phyloP scores from a whole-genome alignment of 2,888 invertebrate genomes.

The Coleophora deauratella region DNA sequence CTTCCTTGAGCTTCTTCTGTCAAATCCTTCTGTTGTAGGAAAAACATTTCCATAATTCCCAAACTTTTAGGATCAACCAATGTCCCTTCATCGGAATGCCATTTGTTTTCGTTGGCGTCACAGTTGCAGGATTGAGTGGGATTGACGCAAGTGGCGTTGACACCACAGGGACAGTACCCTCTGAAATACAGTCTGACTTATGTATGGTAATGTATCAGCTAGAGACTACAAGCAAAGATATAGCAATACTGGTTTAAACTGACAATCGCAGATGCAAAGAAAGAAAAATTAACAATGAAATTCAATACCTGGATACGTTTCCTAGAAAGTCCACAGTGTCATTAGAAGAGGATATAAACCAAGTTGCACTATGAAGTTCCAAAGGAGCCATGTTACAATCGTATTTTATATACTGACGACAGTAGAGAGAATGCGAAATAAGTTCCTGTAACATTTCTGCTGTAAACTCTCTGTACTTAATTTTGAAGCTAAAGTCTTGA shows the following conservation, averaged over 20 bases:
- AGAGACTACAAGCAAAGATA: neutral
- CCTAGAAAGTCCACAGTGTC: constrained; percentile 89
- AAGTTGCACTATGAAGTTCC: constrained; percentile 89
- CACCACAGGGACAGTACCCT: constrained; percentile 83
- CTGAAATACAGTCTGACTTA: constrained; percentile 45
- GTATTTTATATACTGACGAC: constrained; percentile 91
- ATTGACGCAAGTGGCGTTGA: constrained; percentile 87
- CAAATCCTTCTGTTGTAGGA: constrained; percentile 88
- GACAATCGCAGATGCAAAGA: neutral
- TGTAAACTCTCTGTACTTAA: constrained; percentile 91
- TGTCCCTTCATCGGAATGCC: constrained; percentile 92
- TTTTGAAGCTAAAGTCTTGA: constrained; percentile 87
- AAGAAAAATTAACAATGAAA: too few relatives aligned
- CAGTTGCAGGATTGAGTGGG: constrained; percentile 91
- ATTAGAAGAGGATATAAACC: constrained; percentile 89
- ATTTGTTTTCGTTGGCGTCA: constrained; percentile 89
- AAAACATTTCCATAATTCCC: constrained; percentile 93
- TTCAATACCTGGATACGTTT: constrained; percentile 80
- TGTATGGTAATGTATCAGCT: constrained; percentile 13
- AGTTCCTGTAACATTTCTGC: constrained; percentile 93
- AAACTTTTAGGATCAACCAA: constrained; percentile 86
- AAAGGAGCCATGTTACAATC: constrained; percentile 92
- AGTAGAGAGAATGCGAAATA: constrained; percentile 91
- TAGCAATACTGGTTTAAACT: neutral
- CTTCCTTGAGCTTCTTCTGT: constrained; percentile 88